Evolutionary conservation across 2,888 invertebrate species (phyloP).

Genomic region (Exocentrus adspersus): DNA sequence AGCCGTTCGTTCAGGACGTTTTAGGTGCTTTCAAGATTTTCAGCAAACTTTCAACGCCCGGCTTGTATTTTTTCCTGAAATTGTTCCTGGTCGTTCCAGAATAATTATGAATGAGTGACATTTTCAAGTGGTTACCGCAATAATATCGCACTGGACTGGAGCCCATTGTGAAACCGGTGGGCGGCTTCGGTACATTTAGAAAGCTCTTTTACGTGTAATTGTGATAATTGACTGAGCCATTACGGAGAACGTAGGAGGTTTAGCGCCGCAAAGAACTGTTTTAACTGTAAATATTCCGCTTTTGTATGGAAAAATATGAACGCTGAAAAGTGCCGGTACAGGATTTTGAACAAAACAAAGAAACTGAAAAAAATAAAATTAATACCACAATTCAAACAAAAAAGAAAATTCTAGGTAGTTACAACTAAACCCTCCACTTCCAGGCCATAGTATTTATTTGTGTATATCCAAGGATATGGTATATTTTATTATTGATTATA

Average conservation of each 20-base stretch:
- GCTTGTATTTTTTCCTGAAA: too few species aligned
- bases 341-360: too few species aligned
- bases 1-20: too few species aligned
- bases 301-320: too few species aligned
- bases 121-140: background rate
- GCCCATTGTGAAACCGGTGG: background rate
- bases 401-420: too few species aligned
- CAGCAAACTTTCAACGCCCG: too few species aligned
- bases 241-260: background rate
- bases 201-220: background rate
- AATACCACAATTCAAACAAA: too few species aligned
- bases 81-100: too few species aligned
- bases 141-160: background rate
- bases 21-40: too few species aligned
- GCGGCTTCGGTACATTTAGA: background rate
- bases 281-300: background rate
- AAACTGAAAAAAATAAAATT: too few species aligned
- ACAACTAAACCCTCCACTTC: too few species aligned
- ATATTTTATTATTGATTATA: background rate
- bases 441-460: background rate
- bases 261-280: background rate
- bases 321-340: too few species aligned
- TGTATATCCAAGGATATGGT: background rate
- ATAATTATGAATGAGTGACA: background rate
- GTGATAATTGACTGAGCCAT: slow-evolving; percentile 1